phyloP scores from a whole-genome alignment of 2,797 vertebrate genomes.

The Carapus acus region DNA sequence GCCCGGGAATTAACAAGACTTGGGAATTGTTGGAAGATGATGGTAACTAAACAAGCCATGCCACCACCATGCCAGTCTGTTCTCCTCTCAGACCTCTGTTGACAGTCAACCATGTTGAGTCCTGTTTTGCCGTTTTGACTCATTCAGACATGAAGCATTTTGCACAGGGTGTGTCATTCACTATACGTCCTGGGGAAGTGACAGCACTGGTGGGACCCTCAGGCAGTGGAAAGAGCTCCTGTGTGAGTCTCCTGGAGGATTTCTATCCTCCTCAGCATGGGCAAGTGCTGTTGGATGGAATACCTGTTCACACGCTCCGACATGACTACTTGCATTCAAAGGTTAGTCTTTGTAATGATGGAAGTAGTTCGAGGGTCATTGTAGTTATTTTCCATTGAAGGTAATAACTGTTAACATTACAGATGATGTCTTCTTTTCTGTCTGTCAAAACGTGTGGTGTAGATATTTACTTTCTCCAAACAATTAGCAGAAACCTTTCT shows the following conservation, averaged over 20 bases:
- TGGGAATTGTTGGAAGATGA: no score
- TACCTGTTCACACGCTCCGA: slow-evolving; percentile 77
- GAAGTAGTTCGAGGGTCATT: neutral
- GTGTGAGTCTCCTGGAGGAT: slow-evolving; percentile 90
- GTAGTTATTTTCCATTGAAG: neutral
- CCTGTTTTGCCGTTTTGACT: no score
- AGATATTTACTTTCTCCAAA: neutral
- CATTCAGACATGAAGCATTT: no score
- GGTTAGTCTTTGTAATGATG: slow-evolving; percentile 60
- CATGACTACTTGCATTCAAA: slow-evolving; percentile 88
- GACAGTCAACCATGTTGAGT: no score
- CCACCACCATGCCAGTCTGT: no score
- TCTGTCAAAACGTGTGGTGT: neutral
- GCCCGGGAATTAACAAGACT: no score
- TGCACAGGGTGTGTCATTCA: slow-evolving; percentile 88
- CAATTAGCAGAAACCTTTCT: neutral
- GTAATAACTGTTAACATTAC: neutral
- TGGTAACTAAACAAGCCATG: no score
- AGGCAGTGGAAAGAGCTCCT: slow-evolving; percentile 94
- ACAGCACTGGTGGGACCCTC: slow-evolving; percentile 92
- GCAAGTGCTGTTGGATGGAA: slow-evolving; percentile 87
- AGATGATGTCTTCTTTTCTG: neutral
- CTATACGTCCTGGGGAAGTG: slow-evolving; percentile 82
- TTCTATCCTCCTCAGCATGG: slow-evolving; percentile 86
- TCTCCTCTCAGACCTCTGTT: no score